These are phyloP conservation scores for Acridotheres tristis DNA, from an alignment of 2,797 vertebrate genomes.

Conservation along the genomic window DNA sequence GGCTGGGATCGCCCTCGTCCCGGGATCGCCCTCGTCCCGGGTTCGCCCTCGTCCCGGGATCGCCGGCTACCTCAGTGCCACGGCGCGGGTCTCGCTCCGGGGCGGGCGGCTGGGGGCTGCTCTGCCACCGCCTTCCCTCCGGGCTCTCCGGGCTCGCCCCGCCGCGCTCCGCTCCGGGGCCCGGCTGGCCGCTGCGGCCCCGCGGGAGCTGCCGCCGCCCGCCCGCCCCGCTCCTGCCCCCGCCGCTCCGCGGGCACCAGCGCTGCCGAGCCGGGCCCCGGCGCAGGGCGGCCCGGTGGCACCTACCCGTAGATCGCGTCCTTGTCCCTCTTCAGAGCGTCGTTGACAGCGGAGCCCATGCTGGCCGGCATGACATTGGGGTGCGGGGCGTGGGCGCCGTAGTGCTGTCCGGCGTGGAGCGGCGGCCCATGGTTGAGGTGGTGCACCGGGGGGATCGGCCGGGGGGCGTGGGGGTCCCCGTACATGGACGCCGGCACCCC, in stretches of 20 bases:
- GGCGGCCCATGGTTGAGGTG: constrained; percentile 99
- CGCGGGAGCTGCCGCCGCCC: constrained; percentile 82
- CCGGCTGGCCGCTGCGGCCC: not conserved
- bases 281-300: constrained; percentile 20
- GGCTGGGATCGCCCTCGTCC: not conserved
- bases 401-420: constrained; percentile 97
- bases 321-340: constrained; percentile 99
- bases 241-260: not conserved
- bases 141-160: not conserved
- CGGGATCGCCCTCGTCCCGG: not conserved
- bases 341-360: constrained; percentile 99
- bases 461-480: constrained; percentile 96
- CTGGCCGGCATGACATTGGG: constrained; percentile 98
- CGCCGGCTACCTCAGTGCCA: not conserved
- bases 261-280: constrained; percentile 33
- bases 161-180: not conserved
- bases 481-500: constrained; percentile 98
- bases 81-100: not conserved
- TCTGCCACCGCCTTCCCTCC: not conserved
- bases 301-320: constrained; percentile 99
- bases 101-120: not conserved
- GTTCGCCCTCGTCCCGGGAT: not conserved
- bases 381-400: constrained; percentile 97
- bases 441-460: constrained; percentile 98
- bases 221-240: constrained; percentile 50